phyloP scores from a whole-genome alignment of 2,797 vertebrate genomes.

The Muscicapa comitata region DNA sequence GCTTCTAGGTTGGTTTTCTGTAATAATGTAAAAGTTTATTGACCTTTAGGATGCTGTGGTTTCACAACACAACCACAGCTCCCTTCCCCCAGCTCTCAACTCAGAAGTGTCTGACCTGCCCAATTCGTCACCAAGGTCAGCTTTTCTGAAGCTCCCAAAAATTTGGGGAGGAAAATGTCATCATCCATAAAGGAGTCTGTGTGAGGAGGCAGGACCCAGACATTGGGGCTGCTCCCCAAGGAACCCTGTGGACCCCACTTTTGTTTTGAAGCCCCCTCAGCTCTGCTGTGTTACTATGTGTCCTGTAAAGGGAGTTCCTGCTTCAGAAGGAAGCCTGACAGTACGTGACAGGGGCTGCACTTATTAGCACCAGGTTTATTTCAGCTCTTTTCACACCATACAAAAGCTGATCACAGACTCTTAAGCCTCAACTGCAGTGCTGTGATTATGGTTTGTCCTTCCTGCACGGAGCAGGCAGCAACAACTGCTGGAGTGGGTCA shows the following conservation, averaged over 20 bases:
- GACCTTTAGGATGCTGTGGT: slow-evolving; percentile 14
- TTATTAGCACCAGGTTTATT: slow-evolving; percentile 45
- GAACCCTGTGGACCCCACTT: neutral
- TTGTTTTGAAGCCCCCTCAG: neutral
- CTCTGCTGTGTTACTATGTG: neutral
- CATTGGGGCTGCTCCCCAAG: neutral
- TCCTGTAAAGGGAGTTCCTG: neutral
- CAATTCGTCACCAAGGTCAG: neutral
- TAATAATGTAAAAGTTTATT: neutral
- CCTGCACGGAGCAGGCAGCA: neutral
- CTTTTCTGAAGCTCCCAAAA: neutral
- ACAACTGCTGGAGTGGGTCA: neutral
- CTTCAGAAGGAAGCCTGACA: slow-evolving; percentile 24
- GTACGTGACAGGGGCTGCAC: neutral
- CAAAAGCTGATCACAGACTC: slow-evolving; percentile 4
- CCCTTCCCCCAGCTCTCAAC: neutral
- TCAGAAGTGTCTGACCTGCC: neutral
- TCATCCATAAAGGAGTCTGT: neutral
- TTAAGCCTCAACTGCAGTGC: neutral
- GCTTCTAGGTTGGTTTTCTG: neutral
- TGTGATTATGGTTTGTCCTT: neutral
- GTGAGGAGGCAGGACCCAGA: neutral
- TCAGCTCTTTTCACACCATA: neutral
- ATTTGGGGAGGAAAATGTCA: neutral
- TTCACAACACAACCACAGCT: neutral